These are phyloP conservation scores for Pelosia muscerda DNA, from an alignment of 2,888 invertebrate species.

Conservation along the genomic window DNA sequence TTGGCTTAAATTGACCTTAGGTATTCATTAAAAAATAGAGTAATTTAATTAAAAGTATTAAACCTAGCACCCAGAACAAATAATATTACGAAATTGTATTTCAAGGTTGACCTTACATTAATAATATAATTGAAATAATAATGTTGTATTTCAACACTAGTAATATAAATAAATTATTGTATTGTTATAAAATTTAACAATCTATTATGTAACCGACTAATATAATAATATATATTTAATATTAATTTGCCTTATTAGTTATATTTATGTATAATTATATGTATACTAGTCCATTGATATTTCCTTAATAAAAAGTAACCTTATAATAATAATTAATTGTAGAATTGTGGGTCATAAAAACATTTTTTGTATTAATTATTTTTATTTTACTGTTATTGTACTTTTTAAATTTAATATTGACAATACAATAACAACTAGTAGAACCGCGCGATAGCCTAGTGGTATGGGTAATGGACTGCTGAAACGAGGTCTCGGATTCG, in stretches of 20 bases:
- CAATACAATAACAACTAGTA: too few species aligned
- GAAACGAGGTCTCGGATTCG: too few species aligned
- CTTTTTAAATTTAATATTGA: neutral
- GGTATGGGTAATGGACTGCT: too few species aligned
- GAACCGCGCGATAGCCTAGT: too few species aligned
- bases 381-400: neutral
- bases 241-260: neutral
- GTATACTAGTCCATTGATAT: constrained; percentile 1
- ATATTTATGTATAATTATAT: neutral
- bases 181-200: neutral
- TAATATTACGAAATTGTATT: neutral
- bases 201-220: neutral
- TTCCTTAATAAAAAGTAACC: neutral
- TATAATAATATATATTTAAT: neutral
- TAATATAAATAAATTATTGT: too few species aligned
- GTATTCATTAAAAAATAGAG: constrained; percentile 1
- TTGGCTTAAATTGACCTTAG: neutral
- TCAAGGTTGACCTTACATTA: constrained; percentile 2
- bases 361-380: neutral
- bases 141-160: neutral
- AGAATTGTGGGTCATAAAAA: neutral
- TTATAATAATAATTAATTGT: neutral
- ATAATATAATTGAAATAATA: neutral
- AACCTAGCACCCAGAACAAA: neutral
- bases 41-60: neutral